Conservation (phyloP, 2,888 invertebrate species). For the Coremacera marginata region DNA sequence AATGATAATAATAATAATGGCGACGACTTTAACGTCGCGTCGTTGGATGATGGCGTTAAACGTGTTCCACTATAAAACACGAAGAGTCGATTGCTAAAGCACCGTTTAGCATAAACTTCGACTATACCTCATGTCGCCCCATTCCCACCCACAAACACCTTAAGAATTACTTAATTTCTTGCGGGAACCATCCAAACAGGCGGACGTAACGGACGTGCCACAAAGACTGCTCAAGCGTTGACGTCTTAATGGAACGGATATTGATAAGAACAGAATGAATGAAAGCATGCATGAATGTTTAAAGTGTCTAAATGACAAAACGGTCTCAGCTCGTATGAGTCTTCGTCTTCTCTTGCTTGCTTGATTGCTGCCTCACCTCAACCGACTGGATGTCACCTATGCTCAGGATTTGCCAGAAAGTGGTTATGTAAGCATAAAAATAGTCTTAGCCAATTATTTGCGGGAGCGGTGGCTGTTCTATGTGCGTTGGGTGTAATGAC, state of each 20-base stretch:
- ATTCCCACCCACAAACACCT: background rate
- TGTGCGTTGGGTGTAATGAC: no score
- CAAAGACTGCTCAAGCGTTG: constrained; percentile 44
- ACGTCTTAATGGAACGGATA: constrained; percentile 53
- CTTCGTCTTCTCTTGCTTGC: background rate
- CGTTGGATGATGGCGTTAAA: background rate
- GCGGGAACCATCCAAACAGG: background rate
- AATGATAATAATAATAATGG: background rate
- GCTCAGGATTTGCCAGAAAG: no score
- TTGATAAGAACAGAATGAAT: constrained; percentile 47
- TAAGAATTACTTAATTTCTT: background rate
- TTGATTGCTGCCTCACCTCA: background rate
- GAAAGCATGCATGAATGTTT: constrained; percentile 21
- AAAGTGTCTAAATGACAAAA: constrained; percentile 19
- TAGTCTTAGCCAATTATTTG: no score
- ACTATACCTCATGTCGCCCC: background rate
- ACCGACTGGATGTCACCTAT: background rate
- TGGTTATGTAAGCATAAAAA: no score
- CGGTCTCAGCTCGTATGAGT: background rate
- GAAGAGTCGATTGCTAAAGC: background rate
- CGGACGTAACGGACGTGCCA: background rate
- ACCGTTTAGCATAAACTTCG: background rate
- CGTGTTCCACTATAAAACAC: constrained; percentile 14
- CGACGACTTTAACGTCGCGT: background rate
- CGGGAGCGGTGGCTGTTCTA: no score